These are phyloP conservation scores for Poeciliopsis paucimaculata DNA, from an alignment of 2,797 vertebrate genomes.

Conservation along the genomic window DNA sequence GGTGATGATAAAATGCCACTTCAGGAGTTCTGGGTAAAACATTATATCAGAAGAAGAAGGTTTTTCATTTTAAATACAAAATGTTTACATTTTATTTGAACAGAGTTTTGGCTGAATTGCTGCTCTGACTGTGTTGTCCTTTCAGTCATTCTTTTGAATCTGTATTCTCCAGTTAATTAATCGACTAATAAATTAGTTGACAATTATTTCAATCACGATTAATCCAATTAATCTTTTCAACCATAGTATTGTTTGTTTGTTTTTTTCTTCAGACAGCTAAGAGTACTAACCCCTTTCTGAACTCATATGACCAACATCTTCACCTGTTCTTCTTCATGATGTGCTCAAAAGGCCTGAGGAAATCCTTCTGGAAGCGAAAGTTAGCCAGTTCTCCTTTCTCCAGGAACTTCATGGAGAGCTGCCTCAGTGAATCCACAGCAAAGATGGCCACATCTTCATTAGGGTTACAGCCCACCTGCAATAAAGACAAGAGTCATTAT, in stretches of 20 bases:
- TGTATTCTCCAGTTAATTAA: not conserved
- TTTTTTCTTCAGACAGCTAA: not conserved
- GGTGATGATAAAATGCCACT: too few relatives aligned
- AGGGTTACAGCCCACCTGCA: constrained; percentile 95
- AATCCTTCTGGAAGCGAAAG: constrained; percentile 99
- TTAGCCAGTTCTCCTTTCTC: constrained; percentile 98
- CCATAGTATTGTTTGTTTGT: too few relatives aligned
- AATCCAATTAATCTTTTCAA: too few relatives aligned
- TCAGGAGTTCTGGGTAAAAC: too few relatives aligned
- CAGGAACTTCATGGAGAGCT: constrained; percentile 98
- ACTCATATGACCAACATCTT: not conserved
- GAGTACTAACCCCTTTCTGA: not conserved
- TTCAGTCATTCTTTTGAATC: not conserved
- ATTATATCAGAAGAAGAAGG: too few relatives aligned
- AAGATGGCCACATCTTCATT: constrained; percentile 99
- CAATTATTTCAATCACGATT: too few relatives aligned
- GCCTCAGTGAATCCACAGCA: constrained; percentile 96
- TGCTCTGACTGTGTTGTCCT: too few relatives aligned
- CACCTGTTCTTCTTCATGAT: constrained; percentile 99
- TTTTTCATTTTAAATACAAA: too few relatives aligned
- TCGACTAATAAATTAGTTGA: too few relatives aligned
- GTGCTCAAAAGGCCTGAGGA: constrained; percentile 97
- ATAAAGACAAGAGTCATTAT: not conserved
- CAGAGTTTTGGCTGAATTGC: too few relatives aligned
- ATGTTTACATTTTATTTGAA: too few relatives aligned